Evolutionary conservation across 2,797 vertebrate genomes (phyloP).

Genomic region (Phataginus tricuspis): DNA sequence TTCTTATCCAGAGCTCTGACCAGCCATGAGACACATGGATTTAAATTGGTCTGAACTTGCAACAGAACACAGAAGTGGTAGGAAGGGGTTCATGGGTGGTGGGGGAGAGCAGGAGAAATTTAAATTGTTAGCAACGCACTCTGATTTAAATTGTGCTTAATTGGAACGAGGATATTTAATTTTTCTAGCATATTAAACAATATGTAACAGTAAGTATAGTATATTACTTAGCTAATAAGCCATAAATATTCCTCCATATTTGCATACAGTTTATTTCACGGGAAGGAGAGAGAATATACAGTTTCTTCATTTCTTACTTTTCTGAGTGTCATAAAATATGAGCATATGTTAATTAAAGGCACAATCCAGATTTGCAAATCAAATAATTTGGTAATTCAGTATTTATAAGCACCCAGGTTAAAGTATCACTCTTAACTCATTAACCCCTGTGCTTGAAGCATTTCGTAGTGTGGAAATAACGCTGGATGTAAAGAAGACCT

Average conservation of each 20-base stretch:
- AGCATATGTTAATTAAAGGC: constrained; percentile 12
- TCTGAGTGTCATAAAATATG: constrained; percentile 10
- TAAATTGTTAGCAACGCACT: neutral
- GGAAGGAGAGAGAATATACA: neutral
- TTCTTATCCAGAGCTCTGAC: neutral
- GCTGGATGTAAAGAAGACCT: neutral
- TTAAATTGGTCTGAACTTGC: constrained; percentile 16
- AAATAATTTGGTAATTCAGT: neutral
- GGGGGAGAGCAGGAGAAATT: neutral
- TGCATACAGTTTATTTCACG: constrained; percentile 28
- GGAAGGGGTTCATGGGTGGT: neutral
- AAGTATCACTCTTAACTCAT: neutral
- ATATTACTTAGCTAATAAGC: neutral
- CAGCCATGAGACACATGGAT: neutral
- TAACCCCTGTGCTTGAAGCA: neutral
- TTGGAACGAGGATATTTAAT: neutral
- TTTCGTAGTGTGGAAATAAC: neutral
- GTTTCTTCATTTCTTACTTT: neutral
- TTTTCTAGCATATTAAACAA: neutral
- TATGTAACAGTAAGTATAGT: neutral
- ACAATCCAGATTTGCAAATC: neutral
- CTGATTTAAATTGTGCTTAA: neutral
- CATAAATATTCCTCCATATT: neutral
- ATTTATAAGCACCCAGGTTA: neutral
- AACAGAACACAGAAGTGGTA: constrained; percentile 5